Conservation (phyloP, 1,140 invertebrate genomes). For the Periplaneta americana region DNA sequence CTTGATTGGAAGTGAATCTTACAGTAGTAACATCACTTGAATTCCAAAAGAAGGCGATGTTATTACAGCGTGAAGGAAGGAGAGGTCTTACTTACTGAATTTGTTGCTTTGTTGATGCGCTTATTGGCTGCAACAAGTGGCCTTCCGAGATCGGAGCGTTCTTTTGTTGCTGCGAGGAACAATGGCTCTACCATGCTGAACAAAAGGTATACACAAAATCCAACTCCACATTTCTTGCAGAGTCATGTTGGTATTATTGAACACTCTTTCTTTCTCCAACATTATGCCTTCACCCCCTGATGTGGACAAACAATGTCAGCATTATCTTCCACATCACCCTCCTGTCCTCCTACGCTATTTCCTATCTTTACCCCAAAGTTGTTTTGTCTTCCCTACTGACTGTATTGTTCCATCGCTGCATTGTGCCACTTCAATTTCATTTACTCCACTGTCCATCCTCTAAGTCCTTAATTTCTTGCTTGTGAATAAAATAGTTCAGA, state of each 20-base stretch:
- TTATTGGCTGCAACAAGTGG: neutral
- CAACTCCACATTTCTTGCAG: neutral
- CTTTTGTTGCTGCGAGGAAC: neutral
- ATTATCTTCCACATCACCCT: neutral
- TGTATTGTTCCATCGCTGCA: neutral
- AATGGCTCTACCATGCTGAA: neutral
- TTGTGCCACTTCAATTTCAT: conserved; percentile 1
- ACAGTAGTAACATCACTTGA: too few relatives aligned
- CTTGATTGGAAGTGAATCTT: too few relatives aligned
- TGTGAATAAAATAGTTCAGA: neutral
- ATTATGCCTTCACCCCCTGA: neutral
- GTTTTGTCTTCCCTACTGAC: neutral
- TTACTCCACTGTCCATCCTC: neutral
- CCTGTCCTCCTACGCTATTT: neutral
- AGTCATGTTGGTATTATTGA: conserved; percentile 11
- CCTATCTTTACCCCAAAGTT: neutral
- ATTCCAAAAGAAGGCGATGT: too few relatives aligned
- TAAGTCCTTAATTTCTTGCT: neutral
- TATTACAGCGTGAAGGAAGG: neutral
- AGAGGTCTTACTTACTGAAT: neutral
- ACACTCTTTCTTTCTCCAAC: neutral
- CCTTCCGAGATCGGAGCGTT: neutral
- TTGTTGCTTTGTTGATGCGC: neutral
- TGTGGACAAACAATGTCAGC: conserved; percentile 6
- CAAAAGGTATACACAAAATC: neutral